Evolutionary conservation across 2,888 invertebrate genomes (phyloP), one percentile per base, ranked within the genome.

Genomic region (Gortyna flavago): DNA sequence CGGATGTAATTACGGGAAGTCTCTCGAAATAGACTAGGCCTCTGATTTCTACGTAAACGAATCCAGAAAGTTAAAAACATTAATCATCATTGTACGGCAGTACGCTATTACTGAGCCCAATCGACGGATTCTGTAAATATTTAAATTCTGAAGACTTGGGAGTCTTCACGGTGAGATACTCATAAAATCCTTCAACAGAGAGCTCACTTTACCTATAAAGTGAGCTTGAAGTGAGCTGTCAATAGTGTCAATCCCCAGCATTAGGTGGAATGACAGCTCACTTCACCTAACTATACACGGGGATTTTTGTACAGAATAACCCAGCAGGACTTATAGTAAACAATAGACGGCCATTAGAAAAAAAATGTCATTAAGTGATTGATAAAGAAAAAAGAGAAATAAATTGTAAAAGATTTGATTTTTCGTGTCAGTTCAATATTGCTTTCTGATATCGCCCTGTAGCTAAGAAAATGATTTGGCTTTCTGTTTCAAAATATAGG

Each of bases 1-100:
- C 38, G 29, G 9, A 48, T 59, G 13, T 59, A 77, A 66, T 77
- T 77, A 66, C n/a, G 48, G 32, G 8, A n/a, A 59, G n/a, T 21
- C 48, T 48, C 48, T 48, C 41, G 25, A 66, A 77, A 66, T n/a
- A 77, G n/a, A 59, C 66, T 57, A 13, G n/a, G 38, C 29, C 44
- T 38, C 57, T n/a, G 48, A 59, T 66, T 65, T 77, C 16, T 41
- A 59, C 32, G 21, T 59, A 66, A 59, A 66, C n/a, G 7, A 77
- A 51, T 48, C 48, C 5, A 21, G 25, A 59, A 32, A 25, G 6
- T 8, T 25, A 48, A 65, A 61, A 29, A 65, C 4, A 66, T 38
- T 32, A 8, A 16, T 77, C 57, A 77, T 21, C 44, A 48, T 77
- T 54, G 11, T 18, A 54, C 41, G 13, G 32, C 25, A 8, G 25